A percentile compares a stretch with the other conserved stretches of the same genome.
Evolutionary conservation across 1,140 invertebrate genomes (phyloP).

Genomic region (Globodera rostochiensis): DNA sequence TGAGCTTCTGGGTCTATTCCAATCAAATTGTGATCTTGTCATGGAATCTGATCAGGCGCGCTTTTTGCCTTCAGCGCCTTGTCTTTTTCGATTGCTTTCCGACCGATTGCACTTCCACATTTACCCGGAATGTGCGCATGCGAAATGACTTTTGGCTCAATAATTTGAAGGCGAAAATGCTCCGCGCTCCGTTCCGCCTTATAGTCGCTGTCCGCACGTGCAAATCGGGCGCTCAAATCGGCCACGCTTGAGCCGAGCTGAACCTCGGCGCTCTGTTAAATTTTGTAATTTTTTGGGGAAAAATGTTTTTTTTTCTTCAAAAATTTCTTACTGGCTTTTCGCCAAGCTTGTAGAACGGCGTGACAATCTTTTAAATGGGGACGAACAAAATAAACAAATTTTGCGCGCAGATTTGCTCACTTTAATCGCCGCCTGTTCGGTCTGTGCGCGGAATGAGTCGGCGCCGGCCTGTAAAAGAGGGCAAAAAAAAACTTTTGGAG

Average conservation of each 20-base stretch:
- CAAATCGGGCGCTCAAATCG: conserved; percentile 43
- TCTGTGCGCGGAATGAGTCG: conserved; percentile 37
- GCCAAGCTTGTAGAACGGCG: conserved; percentile 44
- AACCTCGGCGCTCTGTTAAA: conserved; percentile 37
- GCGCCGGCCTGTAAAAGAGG: conserved; percentile 8
- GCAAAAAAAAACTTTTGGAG: background rate
- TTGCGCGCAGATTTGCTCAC: background rate
- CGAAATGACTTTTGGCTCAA: conserved; percentile 60
- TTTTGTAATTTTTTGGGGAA: background rate
- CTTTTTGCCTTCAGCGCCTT: too few relatives aligned
- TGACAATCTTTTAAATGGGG: conserved; percentile 34
- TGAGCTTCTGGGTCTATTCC: too few relatives aligned
- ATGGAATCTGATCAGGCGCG: too few relatives aligned
- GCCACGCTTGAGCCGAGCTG: conserved; percentile 41
- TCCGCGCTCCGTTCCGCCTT: conserved; percentile 56
- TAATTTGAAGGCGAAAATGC: conserved; percentile 62
- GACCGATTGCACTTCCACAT: too few relatives aligned
- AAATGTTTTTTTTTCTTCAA: conserved; percentile 9
- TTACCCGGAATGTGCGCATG: conserved; percentile 47
- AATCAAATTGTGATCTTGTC: too few relatives aligned
- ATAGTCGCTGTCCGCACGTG: conserved; percentile 58
- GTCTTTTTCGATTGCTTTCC: too few relatives aligned
- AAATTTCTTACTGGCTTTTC: conserved; percentile 43
- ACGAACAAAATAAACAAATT: background rate
- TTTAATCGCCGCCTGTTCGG: conserved; percentile 34